Evolutionary conservation across 2,797 vertebrate genomes (phyloP).

Genomic region (Rhynchonycteris naso): DNA sequence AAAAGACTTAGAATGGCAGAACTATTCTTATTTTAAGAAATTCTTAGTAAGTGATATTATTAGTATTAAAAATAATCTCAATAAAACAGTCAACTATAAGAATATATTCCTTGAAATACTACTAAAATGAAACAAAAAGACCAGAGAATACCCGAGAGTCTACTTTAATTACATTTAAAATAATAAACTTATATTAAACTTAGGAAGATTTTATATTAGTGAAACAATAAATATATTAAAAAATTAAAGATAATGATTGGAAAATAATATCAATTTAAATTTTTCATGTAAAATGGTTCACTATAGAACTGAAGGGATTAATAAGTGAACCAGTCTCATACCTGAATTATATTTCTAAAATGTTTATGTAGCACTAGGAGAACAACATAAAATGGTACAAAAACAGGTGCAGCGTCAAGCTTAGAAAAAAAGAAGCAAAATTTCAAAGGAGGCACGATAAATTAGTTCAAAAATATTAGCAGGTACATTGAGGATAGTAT

Average conservation of each 20-base stretch:
- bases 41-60: neutral
- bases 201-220: neutral
- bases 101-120: conserved; percentile 26
- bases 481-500: neutral
- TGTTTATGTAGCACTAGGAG: neutral
- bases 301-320: neutral
- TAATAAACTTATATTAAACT: conserved; percentile 42
- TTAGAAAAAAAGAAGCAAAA: neutral
- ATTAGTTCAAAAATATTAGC: neutral
- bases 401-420: neutral
- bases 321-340: neutral
- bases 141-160: neutral
- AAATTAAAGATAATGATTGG: neutral
- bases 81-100: neutral
- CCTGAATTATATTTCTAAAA: conserved; percentile 16
- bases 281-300: neutral
- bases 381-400: neutral
- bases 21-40: conserved; percentile 5
- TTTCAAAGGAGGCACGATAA: neutral
- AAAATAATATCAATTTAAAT: conserved; percentile 40
- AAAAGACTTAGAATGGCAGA: neutral
- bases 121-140: neutral
- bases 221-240: neutral
- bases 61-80: neutral
- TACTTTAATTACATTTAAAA: neutral